Evolutionary conservation across 1,140 invertebrate species (phyloP), one percentile per base, ranked within the genome.

Genomic region (Euura saliciscinereae): DNA sequence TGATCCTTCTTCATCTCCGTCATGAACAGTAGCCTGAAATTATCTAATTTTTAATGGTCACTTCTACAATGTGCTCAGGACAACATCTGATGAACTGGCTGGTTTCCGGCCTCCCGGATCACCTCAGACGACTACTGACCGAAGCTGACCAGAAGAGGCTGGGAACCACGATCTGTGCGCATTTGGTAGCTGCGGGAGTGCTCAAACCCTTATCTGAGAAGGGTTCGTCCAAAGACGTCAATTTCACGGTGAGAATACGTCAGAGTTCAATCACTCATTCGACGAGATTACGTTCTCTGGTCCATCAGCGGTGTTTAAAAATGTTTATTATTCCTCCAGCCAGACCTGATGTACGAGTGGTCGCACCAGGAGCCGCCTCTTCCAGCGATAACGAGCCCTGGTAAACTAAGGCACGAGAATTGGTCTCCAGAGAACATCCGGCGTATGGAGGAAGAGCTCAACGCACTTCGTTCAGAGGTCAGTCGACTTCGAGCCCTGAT

Each of bases 1-100:
- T 59, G 8, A 59, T 6, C 51, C 8, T 3, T n/a, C 51, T 59
- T n/a, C 51, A 6, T 59, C 3, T 3, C 51, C 28, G 28, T 28
- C 28, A 28, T 28, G 28, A 28, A 28, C 28, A 28, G 28, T 28
- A 59, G 51, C 51, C 5, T 6, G 2, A 59, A 3, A 59, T 11
- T n/a, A 6, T 5, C 51, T n/a, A 2, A n/a, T 59, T 59, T 6
- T n/a, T 59, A 59, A 59, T 59, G 8, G 13, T n/a, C 13, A n/a
- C 13, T 59, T 8, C 51, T 59, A 45, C 69, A 75, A 77, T 80
- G 46, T 68, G 87, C 88, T 65, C 87, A 97, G 96, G 96, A 82
- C 93, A 97, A 87, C 96, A 97, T 93, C 89, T 98, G 76, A 89
- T 97, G 67, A 95, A 96, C 83, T 97, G 96, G 95, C 91, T 97